Evolutionary conservation across 2,113 vertebrate genomes (phyloP).

Genomic region (Eulacestoma nigropectus): DNA sequence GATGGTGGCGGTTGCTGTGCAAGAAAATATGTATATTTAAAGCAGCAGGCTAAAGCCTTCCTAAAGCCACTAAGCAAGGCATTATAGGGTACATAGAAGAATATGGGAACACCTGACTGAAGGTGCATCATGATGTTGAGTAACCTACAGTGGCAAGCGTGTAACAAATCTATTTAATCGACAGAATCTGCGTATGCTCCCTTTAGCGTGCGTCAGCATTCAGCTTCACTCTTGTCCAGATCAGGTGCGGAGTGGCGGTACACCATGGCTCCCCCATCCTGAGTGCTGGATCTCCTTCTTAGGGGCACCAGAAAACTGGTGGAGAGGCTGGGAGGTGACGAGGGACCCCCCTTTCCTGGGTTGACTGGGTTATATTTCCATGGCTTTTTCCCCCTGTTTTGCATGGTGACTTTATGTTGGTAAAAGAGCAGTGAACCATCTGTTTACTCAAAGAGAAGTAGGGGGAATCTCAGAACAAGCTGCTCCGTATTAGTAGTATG

Average conservation of each 20-base stretch:
- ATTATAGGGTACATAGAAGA: background rate
- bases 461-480: background rate
- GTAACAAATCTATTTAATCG: background rate
- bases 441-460: background rate
- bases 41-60: background rate
- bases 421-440: background rate
- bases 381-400: background rate
- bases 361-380: background rate
- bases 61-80: background rate
- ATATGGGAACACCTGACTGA: background rate
- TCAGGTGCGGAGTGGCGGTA: background rate
- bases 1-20: background rate
- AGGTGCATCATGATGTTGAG: background rate
- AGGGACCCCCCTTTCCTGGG: background rate
- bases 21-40: background rate
- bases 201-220: background rate
- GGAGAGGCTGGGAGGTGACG: background rate
- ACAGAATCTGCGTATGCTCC: background rate
- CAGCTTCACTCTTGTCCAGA: background rate
- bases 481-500: rapidly evolving
- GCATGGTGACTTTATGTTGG: background rate
- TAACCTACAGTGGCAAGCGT: background rate
- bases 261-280: rapidly evolving
- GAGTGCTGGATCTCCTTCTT: background rate
- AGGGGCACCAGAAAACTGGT: background rate